These are phyloP conservation scores for Malacoraja senta DNA, from an alignment of 2,797 vertebrate species.

Conservation along the genomic window DNA sequence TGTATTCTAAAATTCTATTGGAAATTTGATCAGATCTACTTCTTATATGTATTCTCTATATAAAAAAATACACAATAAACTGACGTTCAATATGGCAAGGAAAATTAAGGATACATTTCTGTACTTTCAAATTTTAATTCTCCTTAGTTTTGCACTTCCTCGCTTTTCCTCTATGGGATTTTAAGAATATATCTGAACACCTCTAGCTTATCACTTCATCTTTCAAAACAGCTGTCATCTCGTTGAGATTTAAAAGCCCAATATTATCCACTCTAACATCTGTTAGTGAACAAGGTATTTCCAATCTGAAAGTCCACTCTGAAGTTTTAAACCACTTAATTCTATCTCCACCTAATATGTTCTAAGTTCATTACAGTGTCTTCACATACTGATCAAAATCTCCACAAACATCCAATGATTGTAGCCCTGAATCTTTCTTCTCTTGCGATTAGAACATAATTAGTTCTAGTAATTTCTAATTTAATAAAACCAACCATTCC, in stretches of 20 bases:
- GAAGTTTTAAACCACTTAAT: background rate
- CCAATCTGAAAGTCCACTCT: background rate
- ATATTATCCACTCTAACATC: background rate
- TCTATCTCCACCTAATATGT: background rate
- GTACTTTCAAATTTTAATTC: conserved; percentile 50
- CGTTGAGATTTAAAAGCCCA: background rate
- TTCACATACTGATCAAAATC: background rate
- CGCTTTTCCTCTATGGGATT: background rate
- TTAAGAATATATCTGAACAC: background rate
- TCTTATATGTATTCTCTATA: conserved; percentile 54
- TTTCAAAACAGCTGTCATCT: background rate
- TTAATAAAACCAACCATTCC: too few species aligned
- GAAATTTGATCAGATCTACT: conserved; percentile 68
- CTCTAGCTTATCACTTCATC: too few species aligned
- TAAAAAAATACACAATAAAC: conserved; percentile 59
- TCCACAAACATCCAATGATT: background rate
- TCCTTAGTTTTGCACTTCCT: conserved; percentile 41
- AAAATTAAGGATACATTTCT: conserved; percentile 50
- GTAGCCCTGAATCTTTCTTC: background rate
- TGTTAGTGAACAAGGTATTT: background rate
- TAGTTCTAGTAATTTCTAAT: too few species aligned
- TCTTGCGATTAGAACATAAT: background rate
- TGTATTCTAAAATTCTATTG: conserved; percentile 57
- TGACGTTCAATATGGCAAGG: conserved; percentile 49
- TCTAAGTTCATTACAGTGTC: background rate